Evolutionary conservation across 2,888 invertebrate species (phyloP), one percentile per base, ranked within the genome.

Genomic region (Scaptomyza caliginosa): DNA sequence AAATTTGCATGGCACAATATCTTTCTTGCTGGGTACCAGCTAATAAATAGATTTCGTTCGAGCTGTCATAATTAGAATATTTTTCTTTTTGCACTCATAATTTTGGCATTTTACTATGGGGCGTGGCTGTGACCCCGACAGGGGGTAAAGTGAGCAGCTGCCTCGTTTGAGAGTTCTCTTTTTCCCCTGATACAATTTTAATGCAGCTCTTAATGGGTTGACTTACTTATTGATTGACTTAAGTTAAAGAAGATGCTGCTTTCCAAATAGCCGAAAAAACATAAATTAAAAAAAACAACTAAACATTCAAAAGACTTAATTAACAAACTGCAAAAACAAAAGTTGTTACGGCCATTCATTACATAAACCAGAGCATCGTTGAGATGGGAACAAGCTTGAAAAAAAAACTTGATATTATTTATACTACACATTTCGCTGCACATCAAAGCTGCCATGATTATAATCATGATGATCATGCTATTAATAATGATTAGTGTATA

Each of bases 1-100:
- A 83, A 83, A 87, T 83, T 83, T 87, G 82, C 83, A 85, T 84
- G 59, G 39, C 74, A 85, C 83, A 85, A 85, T 68, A n/a, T n/a
- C n/a, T n/a, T n/a, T n/a, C n/a, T n/a, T n/a, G 69, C 45, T 54
- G 30, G 67, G 11, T 30, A 50, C n/a, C 8, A 38, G 67, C 74
- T 76, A 74, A 76, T 74, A 74, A 76, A 81, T 68, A 74, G 63
- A 62, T 62, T 74, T 58, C 38, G 38, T 32, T 39, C 36, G 59
- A 38, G 54, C 59, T 74, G 68, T 77, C 75, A 76, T 83, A 76
- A 76, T 83, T 34, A 10, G n/a, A n/a, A n/a, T n/a, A n/a, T 21
- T 21, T 21, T 34, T 45, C 28, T 38, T 80, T 83, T 76, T 51
- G 83, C 77, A 80, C 79, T 86, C 81, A 81, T 81, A 80, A 86